These are phyloP conservation scores for Geotrypetes seraphini DNA, from an alignment of 2,797 vertebrate species.

Conservation along the genomic window DNA sequence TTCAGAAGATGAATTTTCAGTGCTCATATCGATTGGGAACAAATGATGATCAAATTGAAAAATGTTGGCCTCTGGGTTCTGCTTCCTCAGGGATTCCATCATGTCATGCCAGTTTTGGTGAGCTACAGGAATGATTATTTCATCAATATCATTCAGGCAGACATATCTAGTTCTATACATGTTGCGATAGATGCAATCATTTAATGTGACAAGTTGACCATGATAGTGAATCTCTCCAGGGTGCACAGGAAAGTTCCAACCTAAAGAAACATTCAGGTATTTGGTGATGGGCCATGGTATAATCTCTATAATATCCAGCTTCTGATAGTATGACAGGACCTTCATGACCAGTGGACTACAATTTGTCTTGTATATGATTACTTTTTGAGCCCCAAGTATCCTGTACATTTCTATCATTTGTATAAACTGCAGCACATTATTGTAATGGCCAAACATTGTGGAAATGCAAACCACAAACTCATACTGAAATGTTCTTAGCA, in stretches of 20 bases:
- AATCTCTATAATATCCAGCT: neutral
- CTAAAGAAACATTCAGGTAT: slow-evolving; percentile 5
- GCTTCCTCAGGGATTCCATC: neutral
- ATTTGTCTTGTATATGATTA: slow-evolving; percentile 6
- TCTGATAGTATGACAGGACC: neutral
- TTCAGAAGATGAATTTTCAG: neutral
- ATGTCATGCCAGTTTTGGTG: slow-evolving; percentile 8
- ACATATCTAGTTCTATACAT: slow-evolving; percentile 13
- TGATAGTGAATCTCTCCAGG: slow-evolving; percentile 11
- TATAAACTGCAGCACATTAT: slow-evolving; percentile 6
- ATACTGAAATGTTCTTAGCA: neutral
- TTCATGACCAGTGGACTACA: neutral
- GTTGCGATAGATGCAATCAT: slow-evolving; percentile 10
- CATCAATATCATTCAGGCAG: slow-evolving; percentile 6
- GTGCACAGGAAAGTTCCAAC: slow-evolving; percentile 10
- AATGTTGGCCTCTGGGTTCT: neutral
- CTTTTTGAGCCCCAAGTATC: slow-evolving; percentile 5
- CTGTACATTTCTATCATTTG: slow-evolving; percentile 14
- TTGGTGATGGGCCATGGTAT: slow-evolving; percentile 10
- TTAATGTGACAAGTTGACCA: slow-evolving; percentile 6
- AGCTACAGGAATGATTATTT: slow-evolving; percentile 1
- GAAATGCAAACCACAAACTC: slow-evolving; percentile 2
- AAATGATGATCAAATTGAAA: slow-evolving; percentile 8
- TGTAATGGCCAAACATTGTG: neutral
- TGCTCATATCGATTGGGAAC: neutral